These are phyloP conservation scores for Oreochromis aureus DNA, from an alignment of 2,113 vertebrate species.

Conservation along the genomic window DNA sequence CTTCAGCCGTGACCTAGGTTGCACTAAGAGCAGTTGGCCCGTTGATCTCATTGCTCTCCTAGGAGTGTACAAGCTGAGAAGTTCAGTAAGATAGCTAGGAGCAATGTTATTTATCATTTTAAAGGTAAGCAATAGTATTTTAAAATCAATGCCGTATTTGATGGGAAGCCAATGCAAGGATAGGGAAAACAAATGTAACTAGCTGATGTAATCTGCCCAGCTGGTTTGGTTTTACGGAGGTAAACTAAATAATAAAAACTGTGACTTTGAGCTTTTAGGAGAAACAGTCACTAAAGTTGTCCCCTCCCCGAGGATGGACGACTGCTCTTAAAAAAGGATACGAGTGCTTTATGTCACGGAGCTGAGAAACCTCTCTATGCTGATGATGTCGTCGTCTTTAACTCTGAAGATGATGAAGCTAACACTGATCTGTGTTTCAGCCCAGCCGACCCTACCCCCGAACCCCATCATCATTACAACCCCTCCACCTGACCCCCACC, in stretches of 20 bases:
- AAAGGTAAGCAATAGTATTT: neutral
- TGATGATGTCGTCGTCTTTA: neutral
- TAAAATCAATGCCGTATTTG: fast-evolving
- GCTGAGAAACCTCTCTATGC: neutral
- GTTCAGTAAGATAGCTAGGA: neutral
- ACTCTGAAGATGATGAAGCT: neutral
- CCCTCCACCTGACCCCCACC: neutral
- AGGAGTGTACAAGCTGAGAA: neutral
- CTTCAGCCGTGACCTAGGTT: fast-evolving
- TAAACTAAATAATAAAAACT: neutral
- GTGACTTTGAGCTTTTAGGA: neutral
- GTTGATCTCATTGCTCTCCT: fast-evolving
- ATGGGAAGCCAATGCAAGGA: neutral
- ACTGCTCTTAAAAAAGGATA: fast-evolving
- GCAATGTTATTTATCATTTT: neutral
- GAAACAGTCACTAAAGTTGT: neutral
- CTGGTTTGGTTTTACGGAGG: neutral
- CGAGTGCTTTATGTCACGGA: neutral
- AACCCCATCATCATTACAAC: neutral
- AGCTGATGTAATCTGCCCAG: neutral
- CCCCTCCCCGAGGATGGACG: fast-evolving
- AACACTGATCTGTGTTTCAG: neutral
- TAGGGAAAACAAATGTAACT: fast-evolving
- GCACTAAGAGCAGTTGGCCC: neutral
- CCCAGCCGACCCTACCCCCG: neutral